Percentiles rank a stretch among this genome's conserved stretches.
These are phyloP conservation scores for Dexiosoma caninum DNA, from an alignment of 2,888 invertebrate genomes.

Conservation along the genomic window DNA sequence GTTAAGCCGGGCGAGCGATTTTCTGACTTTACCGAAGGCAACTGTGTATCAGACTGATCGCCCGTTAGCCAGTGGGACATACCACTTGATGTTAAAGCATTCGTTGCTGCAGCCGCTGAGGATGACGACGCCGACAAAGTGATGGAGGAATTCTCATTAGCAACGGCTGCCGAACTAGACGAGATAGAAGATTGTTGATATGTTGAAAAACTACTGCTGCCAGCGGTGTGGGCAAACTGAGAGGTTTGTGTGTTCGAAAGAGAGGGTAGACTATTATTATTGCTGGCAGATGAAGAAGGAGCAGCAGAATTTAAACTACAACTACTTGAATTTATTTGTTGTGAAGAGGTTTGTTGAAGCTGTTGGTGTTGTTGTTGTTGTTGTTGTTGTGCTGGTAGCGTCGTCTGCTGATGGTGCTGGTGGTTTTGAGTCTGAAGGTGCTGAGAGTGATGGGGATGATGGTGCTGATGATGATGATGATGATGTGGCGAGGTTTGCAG, in stretches of 20 bases:
- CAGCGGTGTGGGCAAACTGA: conserved; percentile 71
- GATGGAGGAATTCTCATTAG: conserved; percentile 47
- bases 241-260: conserved; percentile 69
- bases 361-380: conserved; percentile 62
- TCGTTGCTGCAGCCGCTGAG: conserved; percentile 65
- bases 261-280: conserved; percentile 66
- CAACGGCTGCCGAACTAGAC: neutral
- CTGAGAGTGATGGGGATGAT: conserved; percentile 34
- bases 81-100: conserved; percentile 65
- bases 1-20: conserved; percentile 84
- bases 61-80: conserved; percentile 76
- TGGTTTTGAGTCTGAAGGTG: conserved; percentile 54
- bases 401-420: conserved; percentile 62
- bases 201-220: conserved; percentile 73
- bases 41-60: conserved; percentile 74
- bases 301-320: conserved; percentile 64
- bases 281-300: conserved; percentile 57
- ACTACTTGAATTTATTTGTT: conserved; percentile 66
- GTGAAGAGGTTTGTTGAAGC: conserved; percentile 61
- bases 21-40: conserved; percentile 83
- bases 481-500: conserved; percentile 45
- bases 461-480: conserved; percentile 35
- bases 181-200: conserved; percentile 66
- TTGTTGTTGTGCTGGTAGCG: too few species aligned
- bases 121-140: conserved; percentile 51